Evolutionary conservation across 2,113 vertebrate genomes (phyloP).

Genomic region (Pachypanchax playfairii): DNA sequence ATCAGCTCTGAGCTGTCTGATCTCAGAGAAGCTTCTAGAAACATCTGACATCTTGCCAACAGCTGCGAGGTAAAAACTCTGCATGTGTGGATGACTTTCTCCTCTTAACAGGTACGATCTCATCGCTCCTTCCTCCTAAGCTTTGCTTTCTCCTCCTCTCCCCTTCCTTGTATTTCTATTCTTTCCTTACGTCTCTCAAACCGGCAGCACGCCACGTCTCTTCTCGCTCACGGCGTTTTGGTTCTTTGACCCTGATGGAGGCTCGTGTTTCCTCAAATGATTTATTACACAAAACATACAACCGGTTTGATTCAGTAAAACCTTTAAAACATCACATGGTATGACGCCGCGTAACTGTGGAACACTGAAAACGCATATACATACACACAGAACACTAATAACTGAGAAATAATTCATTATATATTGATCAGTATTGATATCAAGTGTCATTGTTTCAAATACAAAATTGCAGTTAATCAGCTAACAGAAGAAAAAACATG

Average conservation of each 20-base stretch:
- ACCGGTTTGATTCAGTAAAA: constrained; percentile 38
- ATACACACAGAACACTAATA: no score
- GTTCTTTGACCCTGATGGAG: constrained; percentile 46
- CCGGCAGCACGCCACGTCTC: constrained; percentile 24
- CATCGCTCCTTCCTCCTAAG: constrained; percentile 5
- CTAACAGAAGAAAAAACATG: no score
- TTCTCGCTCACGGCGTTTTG: not conserved
- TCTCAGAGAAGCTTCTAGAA: constrained; percentile 40
- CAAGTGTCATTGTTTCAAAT: no score
- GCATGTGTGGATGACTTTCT: constrained; percentile 28
- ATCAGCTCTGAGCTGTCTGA: constrained; percentile 41
- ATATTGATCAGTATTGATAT: no score
- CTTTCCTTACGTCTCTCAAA: not conserved
- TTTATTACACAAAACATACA: constrained; percentile 54
- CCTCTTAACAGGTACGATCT: constrained; percentile 39
- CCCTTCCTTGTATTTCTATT: not conserved
- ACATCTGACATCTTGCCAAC: constrained; percentile 39
- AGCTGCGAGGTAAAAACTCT: constrained; percentile 32
- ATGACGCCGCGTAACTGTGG: not conserved
- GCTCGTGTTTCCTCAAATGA: constrained; percentile 21
- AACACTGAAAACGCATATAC: constrained; percentile 24
- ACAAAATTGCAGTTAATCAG: no score
- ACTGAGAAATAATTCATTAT: no score
- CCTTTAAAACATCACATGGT: constrained; percentile 37
- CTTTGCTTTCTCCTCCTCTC: not conserved